Percentiles rank a stretch among this genome's conserved stretches.
These are phyloP conservation scores for Merodon equestris DNA, from an alignment of 2,888 invertebrate species.

Conservation along the genomic window DNA sequence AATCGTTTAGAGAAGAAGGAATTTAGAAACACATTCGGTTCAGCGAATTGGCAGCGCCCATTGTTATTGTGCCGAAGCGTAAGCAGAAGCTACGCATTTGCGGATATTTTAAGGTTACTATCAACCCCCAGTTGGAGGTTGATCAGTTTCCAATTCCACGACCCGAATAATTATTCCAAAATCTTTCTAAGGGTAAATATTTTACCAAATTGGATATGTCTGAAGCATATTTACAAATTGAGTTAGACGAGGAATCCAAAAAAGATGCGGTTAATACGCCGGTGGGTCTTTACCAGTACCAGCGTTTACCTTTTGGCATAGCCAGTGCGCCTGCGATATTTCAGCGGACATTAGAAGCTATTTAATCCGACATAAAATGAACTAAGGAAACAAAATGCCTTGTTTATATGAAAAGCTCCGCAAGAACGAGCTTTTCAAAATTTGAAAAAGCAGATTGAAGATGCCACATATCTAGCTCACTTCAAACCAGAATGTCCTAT, in stretches of 20 bases:
- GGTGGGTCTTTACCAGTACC: too few species aligned
- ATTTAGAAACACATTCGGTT: conserved; percentile 63
- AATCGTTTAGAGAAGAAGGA: conserved; percentile 53
- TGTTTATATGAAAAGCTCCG: not conserved
- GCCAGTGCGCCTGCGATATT: conserved; percentile 50
- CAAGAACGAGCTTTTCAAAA: not conserved
- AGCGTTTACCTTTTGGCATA: too few species aligned
- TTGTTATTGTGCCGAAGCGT: conserved; percentile 72
- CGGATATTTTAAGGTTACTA: conserved; percentile 68
- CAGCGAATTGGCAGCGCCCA: conserved; percentile 74
- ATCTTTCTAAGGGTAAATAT: too few species aligned
- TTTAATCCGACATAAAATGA: conserved; percentile 11
- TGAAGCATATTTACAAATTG: too few species aligned
- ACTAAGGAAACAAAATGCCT: conserved; percentile 6
- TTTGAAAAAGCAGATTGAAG: not conserved
- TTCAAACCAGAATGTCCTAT: conserved; percentile 42
- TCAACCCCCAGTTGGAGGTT: conserved; percentile 70
- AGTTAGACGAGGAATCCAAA: too few species aligned
- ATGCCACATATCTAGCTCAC: conserved; percentile 15
- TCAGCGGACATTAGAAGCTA: conserved; percentile 51
- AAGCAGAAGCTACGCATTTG: conserved; percentile 70
- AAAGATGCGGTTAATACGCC: too few species aligned
- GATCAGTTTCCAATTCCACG: conserved; percentile 71
- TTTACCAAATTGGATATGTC: too few species aligned
- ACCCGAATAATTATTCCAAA: too few species aligned